A percentile compares a stretch with the other conserved stretches of the same genome.
Evolutionary conservation across 2,113 vertebrate species (phyloP).

Genomic region (Pachypanchax playfairii): DNA sequence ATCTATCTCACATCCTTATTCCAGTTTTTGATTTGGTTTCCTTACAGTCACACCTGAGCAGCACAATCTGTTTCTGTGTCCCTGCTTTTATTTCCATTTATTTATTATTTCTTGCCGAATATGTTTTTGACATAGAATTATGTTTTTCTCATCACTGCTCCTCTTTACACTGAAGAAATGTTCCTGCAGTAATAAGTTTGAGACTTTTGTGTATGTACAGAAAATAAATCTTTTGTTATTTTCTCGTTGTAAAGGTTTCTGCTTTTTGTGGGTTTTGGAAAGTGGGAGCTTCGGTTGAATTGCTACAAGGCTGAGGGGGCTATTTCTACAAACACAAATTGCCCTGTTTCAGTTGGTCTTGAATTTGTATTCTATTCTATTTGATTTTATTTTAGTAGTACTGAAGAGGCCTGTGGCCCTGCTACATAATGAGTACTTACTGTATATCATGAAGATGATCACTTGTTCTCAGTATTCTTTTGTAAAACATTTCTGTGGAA

Average conservation of each 20-base stretch:
- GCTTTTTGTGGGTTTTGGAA: neutral
- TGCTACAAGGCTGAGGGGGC: neutral
- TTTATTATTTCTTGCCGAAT: too few relatives aligned
- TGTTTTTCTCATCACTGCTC: too few relatives aligned
- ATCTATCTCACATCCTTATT: too few relatives aligned
- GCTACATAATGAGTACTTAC: slow-evolving; percentile 1
- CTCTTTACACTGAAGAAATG: too few relatives aligned
- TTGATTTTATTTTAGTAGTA: neutral
- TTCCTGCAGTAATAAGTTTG: too few relatives aligned
- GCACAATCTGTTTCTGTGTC: too few relatives aligned
- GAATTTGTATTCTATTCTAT: neutral
- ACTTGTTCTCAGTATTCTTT: slow-evolving; percentile 15
- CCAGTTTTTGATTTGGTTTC: too few relatives aligned
- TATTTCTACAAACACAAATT: slow-evolving; percentile 9
- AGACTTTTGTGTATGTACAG: too few relatives aligned
- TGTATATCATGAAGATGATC: slow-evolving; percentile 14
- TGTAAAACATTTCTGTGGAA: slow-evolving; percentile 16
- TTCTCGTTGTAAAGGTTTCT: neutral
- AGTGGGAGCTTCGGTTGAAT: slow-evolving; percentile 20
- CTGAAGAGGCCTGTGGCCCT: slow-evolving; percentile 6
- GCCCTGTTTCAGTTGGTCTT: neutral
- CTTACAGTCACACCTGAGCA: too few relatives aligned
- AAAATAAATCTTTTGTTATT: neutral
- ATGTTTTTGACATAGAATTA: too few relatives aligned
- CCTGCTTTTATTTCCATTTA: too few relatives aligned